These are phyloP conservation scores for Gracilinanus agilis DNA, from an alignment of 2,113 vertebrate species.

Conservation along the genomic window DNA sequence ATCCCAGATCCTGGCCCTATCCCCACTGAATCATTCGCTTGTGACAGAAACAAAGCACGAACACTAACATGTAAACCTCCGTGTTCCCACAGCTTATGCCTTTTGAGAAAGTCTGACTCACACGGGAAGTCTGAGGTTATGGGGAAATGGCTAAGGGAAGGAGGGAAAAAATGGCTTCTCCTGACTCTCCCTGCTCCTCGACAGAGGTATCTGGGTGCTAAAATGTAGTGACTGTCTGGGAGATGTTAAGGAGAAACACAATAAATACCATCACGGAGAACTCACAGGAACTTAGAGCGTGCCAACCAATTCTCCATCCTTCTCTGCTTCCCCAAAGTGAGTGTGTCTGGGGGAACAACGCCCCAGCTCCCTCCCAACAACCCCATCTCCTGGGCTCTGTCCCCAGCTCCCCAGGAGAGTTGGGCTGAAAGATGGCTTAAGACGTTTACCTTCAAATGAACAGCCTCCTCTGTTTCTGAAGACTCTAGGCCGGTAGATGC, in stretches of 20 bases:
- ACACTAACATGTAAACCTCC: not conserved
- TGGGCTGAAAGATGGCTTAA: not conserved
- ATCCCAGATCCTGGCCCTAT: not conserved
- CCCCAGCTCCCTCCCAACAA: not conserved
- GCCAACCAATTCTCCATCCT: not conserved
- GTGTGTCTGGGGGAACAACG: not conserved
- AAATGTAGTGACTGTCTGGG: not conserved
- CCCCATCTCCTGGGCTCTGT: no score
- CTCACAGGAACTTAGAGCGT: no score
- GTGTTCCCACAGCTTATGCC: not conserved
- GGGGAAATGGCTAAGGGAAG: not conserved
- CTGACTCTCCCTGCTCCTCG: not conserved
- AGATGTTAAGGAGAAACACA: not conserved
- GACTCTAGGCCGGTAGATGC: conserved; percentile 76
- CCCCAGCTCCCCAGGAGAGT: not conserved
- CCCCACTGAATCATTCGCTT: not conserved
- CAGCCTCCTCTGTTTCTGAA: conserved; percentile 83
- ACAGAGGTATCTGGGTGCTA: not conserved
- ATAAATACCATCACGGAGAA: no score
- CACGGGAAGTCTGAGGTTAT: not conserved
- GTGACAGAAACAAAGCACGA: not conserved
- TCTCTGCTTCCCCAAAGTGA: not conserved
- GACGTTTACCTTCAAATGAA: conserved; percentile 90
- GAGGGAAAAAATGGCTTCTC: not conserved
- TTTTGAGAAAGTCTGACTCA: no score